These are phyloP conservation scores for Xestobium rufovillosum DNA, from an alignment of 2,888 invertebrate species.

Conservation along the genomic window DNA sequence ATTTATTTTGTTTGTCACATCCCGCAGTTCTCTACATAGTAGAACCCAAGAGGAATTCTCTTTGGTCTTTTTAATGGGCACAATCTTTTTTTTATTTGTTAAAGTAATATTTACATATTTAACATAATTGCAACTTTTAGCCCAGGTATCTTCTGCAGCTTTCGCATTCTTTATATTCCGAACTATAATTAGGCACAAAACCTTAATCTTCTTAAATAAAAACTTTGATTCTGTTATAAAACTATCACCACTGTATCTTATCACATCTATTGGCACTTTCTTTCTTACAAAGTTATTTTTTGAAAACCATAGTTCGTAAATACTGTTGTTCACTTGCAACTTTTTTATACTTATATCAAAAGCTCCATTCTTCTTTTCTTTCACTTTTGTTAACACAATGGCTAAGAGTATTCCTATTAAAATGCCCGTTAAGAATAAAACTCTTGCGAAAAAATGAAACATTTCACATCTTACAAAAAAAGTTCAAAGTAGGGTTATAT, in stretches of 20 bases:
- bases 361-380: slow-evolving; percentile 8
- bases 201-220: slow-evolving; percentile 35
- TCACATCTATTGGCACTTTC: slow-evolving; percentile 26
- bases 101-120: slow-evolving; percentile 26
- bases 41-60: slow-evolving; percentile 35
- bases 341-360: neutral
- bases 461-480: too few species aligned
- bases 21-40: slow-evolving; percentile 32
- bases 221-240: slow-evolving; percentile 31
- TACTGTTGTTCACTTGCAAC: neutral
- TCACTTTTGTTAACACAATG: slow-evolving; percentile 14
- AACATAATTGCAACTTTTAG: slow-evolving; percentile 35
- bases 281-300: slow-evolving; percentile 19
- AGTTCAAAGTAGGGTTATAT: too few species aligned
- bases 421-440: slow-evolving; percentile 27
- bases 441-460: slow-evolving; percentile 27
- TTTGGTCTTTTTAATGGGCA: slow-evolving; percentile 28
- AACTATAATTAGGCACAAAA: slow-evolving; percentile 46
- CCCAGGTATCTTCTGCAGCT: slow-evolving; percentile 38
- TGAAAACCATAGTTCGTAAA: slow-evolving; percentile 29
- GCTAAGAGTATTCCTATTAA: slow-evolving; percentile 27
- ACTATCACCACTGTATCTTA: slow-evolving; percentile 28
- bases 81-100: slow-evolving; percentile 24
- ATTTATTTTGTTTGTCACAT: slow-evolving; percentile 31
- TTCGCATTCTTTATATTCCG: slow-evolving; percentile 39